Percentiles rank a stretch among this genome's conserved stretches.
These are phyloP conservation scores for Mechanitis messenoides DNA, from an alignment of 2,888 invertebrate species.

Conservation along the genomic window DNA sequence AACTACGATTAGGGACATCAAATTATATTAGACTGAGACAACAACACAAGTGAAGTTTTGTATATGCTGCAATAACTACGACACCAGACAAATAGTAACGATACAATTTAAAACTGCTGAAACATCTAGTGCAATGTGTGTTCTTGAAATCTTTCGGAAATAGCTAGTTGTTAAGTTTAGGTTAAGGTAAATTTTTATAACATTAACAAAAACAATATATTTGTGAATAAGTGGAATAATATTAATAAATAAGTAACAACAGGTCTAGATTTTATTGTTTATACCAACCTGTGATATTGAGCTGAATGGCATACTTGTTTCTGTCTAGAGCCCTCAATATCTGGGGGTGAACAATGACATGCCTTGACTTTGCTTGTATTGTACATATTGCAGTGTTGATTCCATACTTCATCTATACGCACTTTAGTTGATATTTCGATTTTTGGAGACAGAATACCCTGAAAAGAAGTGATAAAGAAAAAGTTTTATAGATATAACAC, in stretches of 20 bases:
- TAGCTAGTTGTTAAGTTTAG: too few species aligned
- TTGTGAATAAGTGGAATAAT: background rate
- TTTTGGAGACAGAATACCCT: conserved; percentile 85
- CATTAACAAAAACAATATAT: too few species aligned
- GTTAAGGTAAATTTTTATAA: too few species aligned
- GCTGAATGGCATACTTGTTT: conserved; percentile 72
- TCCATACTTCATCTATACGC: conserved; percentile 78
- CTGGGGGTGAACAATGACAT: conserved; percentile 37
- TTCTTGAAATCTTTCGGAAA: too few species aligned
- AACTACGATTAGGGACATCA: too few species aligned
- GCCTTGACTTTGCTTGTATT: conserved; percentile 31
- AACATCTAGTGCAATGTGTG: too few species aligned
- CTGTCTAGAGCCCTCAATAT: conserved; percentile 44
- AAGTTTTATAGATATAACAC: too few species aligned
- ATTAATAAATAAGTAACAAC: background rate
- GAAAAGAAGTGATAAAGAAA: conserved; percentile 24
- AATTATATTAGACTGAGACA: too few species aligned
- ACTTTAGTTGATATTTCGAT: conserved; percentile 82
- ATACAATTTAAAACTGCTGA: too few species aligned
- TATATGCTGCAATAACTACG: too few species aligned
- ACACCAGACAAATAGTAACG: too few species aligned
- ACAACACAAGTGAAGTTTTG: too few species aligned
- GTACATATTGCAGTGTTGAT: conserved; percentile 30
- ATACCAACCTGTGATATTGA: conserved; percentile 61
- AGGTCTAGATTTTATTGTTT: background rate